Percentiles rank a stretch among this genome's conserved stretches.
phyloP scores from a whole-genome alignment of 1,140 invertebrate species.

The Bombus difficillimus region DNA sequence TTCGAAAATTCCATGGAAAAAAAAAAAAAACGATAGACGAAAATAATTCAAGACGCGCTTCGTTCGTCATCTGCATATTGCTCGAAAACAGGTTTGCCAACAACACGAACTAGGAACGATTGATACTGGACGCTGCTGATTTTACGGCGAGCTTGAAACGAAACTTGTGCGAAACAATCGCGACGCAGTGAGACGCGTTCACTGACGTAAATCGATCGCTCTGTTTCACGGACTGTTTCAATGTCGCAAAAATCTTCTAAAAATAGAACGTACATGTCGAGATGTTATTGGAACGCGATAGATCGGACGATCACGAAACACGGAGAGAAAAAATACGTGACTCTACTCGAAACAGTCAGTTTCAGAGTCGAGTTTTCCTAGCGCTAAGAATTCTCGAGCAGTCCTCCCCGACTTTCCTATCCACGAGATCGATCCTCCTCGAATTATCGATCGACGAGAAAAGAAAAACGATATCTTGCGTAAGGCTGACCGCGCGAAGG shows the following conservation, averaged over 20 bases:
- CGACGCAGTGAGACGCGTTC: background rate
- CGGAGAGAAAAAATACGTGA: too few species aligned
- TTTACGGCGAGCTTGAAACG: background rate
- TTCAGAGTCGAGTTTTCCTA: background rate
- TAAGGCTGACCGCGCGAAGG: background rate
- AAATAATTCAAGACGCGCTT: too few species aligned
- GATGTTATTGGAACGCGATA: background rate
- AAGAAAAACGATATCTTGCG: background rate
- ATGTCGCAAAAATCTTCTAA: background rate
- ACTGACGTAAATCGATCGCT: background rate
- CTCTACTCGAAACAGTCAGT: too few species aligned
- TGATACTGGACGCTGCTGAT: background rate
- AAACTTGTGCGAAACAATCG: background rate
- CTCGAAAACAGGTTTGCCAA: too few species aligned
- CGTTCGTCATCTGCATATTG: background rate
- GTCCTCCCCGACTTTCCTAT: too few species aligned
- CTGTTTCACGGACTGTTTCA: background rate
- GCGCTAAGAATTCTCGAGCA: background rate
- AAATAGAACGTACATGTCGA: background rate
- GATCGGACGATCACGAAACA: background rate
- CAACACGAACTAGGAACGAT: background rate
- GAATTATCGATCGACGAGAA: too few species aligned
- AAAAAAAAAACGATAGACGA: too few species aligned
- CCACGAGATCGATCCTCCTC: background rate
- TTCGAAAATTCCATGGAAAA: too few species aligned